A percentile compares a stretch with the other conserved stretches of the same genome.
phyloP scores from a whole-genome alignment of 2,888 invertebrate species.

The Iphiclides podalirius region DNA sequence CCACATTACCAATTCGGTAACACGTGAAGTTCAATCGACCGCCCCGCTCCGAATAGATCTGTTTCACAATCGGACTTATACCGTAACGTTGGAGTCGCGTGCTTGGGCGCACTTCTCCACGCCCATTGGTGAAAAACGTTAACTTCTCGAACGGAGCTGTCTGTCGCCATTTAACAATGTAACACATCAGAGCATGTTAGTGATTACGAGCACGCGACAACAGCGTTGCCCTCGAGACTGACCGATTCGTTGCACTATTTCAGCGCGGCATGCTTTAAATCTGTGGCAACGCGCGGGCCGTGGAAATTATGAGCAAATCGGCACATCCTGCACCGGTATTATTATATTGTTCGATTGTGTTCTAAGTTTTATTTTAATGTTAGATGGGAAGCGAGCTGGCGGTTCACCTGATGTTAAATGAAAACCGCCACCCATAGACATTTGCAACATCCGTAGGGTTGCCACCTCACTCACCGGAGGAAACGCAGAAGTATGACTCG shows the following conservation, averaged over 20 bases:
- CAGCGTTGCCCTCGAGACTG: constrained; percentile 27
- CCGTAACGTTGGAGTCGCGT: constrained; percentile 54
- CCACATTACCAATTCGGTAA: not conserved
- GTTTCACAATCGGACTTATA: constrained; percentile 23
- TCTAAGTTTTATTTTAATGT: too few species aligned
- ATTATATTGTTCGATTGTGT: too few species aligned
- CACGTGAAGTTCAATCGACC: constrained; percentile 22
- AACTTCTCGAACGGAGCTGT: constrained; percentile 35
- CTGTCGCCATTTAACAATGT: constrained; percentile 45
- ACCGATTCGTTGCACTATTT: constrained; percentile 32
- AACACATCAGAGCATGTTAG: constrained; percentile 41
- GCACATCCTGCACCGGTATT: not conserved
- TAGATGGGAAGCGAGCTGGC: too few species aligned
- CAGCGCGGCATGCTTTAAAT: not conserved
- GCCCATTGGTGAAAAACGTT: constrained; percentile 44
- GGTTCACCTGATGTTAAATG: too few species aligned
- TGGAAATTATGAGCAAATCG: not conserved
- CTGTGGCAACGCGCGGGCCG: not conserved
- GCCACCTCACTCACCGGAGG: too few species aligned
- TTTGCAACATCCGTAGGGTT: too few species aligned
- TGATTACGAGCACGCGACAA: constrained; percentile 47
- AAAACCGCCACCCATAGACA: too few species aligned
- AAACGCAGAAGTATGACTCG: too few species aligned
- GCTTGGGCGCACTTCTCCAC: constrained; percentile 49
- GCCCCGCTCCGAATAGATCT: constrained; percentile 27